Conservation (phyloP, 2,888 invertebrate genomes). For the Rotaria sp. region DNA sequence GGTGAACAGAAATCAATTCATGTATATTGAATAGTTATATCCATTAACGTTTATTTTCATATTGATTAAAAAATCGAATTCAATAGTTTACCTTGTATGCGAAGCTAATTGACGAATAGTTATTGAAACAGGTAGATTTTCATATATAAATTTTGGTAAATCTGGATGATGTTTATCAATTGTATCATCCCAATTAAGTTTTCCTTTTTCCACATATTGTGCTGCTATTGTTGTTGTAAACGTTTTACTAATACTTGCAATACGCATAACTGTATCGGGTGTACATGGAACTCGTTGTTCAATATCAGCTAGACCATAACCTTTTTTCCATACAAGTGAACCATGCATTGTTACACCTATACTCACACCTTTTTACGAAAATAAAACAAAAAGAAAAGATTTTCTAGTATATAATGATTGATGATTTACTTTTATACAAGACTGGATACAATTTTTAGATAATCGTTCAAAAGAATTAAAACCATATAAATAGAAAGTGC, state of each 20-base stretch:
- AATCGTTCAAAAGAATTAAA: too few relatives aligned
- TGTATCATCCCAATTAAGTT: constrained; percentile 59
- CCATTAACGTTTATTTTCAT: too few relatives aligned
- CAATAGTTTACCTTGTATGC: constrained; percentile 32
- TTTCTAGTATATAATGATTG: not conserved
- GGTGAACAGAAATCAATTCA: too few relatives aligned
- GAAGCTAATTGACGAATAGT: constrained; percentile 33
- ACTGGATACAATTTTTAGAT: too few relatives aligned
- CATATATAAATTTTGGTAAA: constrained; percentile 58
- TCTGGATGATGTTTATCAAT: constrained; percentile 58
- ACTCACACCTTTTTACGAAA: not conserved
- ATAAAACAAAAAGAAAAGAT: not conserved
- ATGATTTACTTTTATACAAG: too few relatives aligned
- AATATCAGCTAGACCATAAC: constrained; percentile 59
- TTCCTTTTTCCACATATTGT: constrained; percentile 57
- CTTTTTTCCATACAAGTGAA: constrained; percentile 43
- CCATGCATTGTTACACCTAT: constrained; percentile 35
- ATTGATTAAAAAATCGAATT: constrained; percentile 34
- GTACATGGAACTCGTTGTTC: constrained; percentile 58
- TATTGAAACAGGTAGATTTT: constrained; percentile 55
- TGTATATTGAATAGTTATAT: too few relatives aligned
- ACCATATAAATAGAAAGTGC: too few relatives aligned
- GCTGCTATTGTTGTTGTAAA: constrained; percentile 60
- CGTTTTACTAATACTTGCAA: constrained; percentile 62
- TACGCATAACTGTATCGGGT: constrained; percentile 59